Base-by-base conservation (phyloP, 2,113 vertebrate genomes). In the Menura novaehollandiae region DNA sequence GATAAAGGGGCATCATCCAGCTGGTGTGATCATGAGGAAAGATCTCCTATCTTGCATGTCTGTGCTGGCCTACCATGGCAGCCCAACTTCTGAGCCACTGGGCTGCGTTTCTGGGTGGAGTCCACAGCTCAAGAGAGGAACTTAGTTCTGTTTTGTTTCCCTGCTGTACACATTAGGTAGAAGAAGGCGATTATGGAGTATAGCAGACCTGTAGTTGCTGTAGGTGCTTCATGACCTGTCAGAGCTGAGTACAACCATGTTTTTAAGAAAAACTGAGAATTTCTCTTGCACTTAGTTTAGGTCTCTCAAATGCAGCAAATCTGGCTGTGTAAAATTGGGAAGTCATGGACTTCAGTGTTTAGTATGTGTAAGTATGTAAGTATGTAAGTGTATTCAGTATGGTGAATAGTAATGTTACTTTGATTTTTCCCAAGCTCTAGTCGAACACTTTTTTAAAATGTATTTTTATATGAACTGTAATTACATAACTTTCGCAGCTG, bases 401-500 rank as follows among this genome's bases (percentile, higher is more conserved):
- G 2, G 4, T 0, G 0, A 33, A 13, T 2, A 13, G 49, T 46
- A 73, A 30, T 2, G 4, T 16, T 66, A 59, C 44, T 80, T 82
- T 78, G 28, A 15, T 47, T 85, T 85, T 35, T 33, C 39, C 28
- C 9, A 52, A 43, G 33, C 44, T 77, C 18, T 41, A 30, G 37
- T 80, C 1, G 16, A 73, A 41, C 0, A 0, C 7, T 46, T 56
- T n/a, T 44, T 17, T 11, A 1, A 24, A 73, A 35, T 37, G 5
- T 47, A 11, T 72, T 88, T 90, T 91, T 41, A 24, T 44, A 17
- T 66, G 43, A 84, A 46, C 7, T 78, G 66, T 39, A 66, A 26
- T 69, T 19, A 5, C 1, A 5, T 28, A 43, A 9, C 14, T 41
- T 60, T 53, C 0, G 1, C 0, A 1, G 27, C 32, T 5, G 2